A percentile compares a stretch with the other conserved stretches of the same genome.
Conservation (phyloP, 2,888 invertebrate genomes). For the Tholera decimalis region DNA sequence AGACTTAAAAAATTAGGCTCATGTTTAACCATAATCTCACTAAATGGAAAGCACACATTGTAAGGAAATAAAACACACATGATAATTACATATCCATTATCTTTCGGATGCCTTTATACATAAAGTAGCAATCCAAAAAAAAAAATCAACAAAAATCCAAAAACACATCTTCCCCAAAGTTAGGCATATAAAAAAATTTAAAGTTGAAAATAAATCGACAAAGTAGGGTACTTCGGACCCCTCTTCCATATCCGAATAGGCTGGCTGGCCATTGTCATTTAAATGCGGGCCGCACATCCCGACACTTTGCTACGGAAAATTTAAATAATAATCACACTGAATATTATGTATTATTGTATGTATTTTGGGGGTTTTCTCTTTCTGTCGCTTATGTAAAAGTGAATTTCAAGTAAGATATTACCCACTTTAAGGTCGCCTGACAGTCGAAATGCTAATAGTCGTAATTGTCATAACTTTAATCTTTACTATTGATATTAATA, state of each 20-base stretch:
- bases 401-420: not conserved
- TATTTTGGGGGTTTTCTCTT: conserved; percentile 30
- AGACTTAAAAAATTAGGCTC: too few species aligned
- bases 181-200: conserved; percentile 60
- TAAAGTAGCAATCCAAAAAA: conserved; percentile 10
- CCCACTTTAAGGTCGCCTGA: not conserved
- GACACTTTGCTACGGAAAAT: conserved; percentile 75
- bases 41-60: too few species aligned
- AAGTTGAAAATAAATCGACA: conserved; percentile 66
- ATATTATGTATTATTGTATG: conserved; percentile 55
- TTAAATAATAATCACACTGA: conserved; percentile 82
- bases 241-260: conserved; percentile 62
- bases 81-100: too few species aligned
- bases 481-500: too few species aligned
- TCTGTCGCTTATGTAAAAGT: conserved; percentile 7
- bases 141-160: not conserved
- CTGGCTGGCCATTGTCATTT: conserved; percentile 81
- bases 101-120: not conserved
- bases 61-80: too few species aligned
- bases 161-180: conserved; percentile 50
- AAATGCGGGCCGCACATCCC: conserved; percentile 80
- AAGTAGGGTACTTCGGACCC: conserved; percentile 65
- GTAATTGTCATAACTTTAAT: too few species aligned
- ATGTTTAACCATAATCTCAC: too few species aligned
- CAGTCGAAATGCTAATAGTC: too few species aligned